These are phyloP conservation scores for Sepioteuthis lessoniana DNA, from an alignment of 2,888 invertebrate genomes.

Conservation along the genomic window DNA sequence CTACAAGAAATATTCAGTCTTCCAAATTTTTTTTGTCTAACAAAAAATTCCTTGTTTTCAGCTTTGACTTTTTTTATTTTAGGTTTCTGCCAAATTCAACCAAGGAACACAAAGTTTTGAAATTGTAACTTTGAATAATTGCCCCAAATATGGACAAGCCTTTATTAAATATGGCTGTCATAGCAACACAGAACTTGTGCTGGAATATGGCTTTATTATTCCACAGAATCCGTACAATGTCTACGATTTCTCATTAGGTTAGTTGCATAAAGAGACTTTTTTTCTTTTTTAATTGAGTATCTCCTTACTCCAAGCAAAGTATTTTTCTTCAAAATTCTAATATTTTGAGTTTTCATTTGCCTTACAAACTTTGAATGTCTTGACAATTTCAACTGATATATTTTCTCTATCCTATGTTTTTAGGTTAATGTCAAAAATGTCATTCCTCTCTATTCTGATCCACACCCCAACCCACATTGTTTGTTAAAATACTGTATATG, in stretches of 20 bases:
- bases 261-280: constrained; percentile 48
- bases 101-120: constrained; percentile 77
- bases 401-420: too few species aligned
- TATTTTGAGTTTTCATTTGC: too few species aligned
- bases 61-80: constrained; percentile 45
- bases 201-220: constrained; percentile 89
- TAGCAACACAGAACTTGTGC: constrained; percentile 85
- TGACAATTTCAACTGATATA: too few species aligned
- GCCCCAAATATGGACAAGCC: constrained; percentile 83
- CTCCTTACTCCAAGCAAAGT: neutral
- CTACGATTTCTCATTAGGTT: constrained; percentile 78
- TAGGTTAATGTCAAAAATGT: too few species aligned
- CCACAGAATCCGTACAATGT: constrained; percentile 82
- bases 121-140: constrained; percentile 78
- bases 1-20: too few species aligned
- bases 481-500: too few species aligned
- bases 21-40: too few species aligned
- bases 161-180: constrained; percentile 92
- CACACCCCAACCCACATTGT: too few species aligned
- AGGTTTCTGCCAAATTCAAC: constrained; percentile 73
- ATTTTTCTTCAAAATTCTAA: too few species aligned
- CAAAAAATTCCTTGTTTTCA: neutral
- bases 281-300: neutral
- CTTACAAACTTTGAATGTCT: too few species aligned
- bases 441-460: too few species aligned